Base-by-base conservation (phyloP, 2,797 vertebrate genomes). In the Acipenser oxyrinchus region DNA sequence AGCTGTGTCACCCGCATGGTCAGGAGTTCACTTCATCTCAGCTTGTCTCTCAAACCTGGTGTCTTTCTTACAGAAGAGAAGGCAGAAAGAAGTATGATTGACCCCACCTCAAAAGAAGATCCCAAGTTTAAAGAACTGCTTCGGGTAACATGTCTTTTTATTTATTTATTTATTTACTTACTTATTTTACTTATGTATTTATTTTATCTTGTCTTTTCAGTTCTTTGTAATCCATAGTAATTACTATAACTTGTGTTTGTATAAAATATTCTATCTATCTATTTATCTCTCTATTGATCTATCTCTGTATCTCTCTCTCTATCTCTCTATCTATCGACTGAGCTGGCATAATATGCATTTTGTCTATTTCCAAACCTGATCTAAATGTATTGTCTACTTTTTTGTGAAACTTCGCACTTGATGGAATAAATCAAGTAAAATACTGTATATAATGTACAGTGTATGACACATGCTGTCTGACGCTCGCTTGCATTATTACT, bases 101-200 rank as follows among this genome's bases (percentile, higher is more conserved):
- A 98, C 76, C 95, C 95, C 10, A 90, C 84, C 8, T 97, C 95
- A 0, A 90, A 91, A 78, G 94, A 96, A 4, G 91, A 93, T 72
- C 85, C 86, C 62, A 97, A 93, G 73, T 96, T 98, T 77, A 97
- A 95, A 90, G 96, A 99, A 58, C 89, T 99, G n/a, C 83, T 93
- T 70, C 96, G 94, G 94, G 97, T 99, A 82, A 63, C 79, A 66
- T 53, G 67, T 18, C 63, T 66, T n/a, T n/a, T 55, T 55, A 62
- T 48, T 7, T 37, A 37, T 37, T 37, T 37, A 37, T 37, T 37
- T 37, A 37, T 37, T 7, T 18, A 18, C 1, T 18, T 18, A 18
- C 1, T 18, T 18, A 18, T 37, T 2, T 2, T 37, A 37, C 3
- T 3, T 37, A 23, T 3, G 23, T 3, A 37, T 37, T 37, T 37